These are phyloP conservation scores for Euspilapteryx auroguttella DNA, from an alignment of 2,888 invertebrate genomes.

Conservation along the genomic window DNA sequence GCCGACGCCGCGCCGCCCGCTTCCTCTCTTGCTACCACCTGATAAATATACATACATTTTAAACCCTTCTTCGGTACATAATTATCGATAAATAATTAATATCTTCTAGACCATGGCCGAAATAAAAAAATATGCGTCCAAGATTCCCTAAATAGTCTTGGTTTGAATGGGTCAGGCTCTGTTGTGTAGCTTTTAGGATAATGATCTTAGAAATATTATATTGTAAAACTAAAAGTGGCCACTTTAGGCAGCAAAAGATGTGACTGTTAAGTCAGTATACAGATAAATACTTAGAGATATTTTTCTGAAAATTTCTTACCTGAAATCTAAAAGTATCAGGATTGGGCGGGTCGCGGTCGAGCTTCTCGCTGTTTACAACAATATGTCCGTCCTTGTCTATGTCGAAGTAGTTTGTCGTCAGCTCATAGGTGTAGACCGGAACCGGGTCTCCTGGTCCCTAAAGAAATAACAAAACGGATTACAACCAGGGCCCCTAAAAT, in stretches of 20 bases:
- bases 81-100: neutral
- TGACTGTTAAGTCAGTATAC: too few relatives aligned
- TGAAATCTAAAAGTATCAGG: conserved; percentile 85
- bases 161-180: too few relatives aligned
- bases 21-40: conserved; percentile 83
- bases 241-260: too few relatives aligned
- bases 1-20: conserved; percentile 79
- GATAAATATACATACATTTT: conserved; percentile 2
- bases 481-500: too few relatives aligned
- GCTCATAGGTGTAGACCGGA: conserved; percentile 78
- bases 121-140: too few relatives aligned
- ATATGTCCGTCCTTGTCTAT: conserved; percentile 74
- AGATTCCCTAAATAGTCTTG: too few relatives aligned
- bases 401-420: conserved; percentile 82
- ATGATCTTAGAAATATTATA: too few relatives aligned
- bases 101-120: too few relatives aligned
- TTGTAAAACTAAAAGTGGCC: too few relatives aligned
- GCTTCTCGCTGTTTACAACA: conserved; percentile 78
- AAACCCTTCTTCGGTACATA: neutral
- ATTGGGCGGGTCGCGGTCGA: conserved; percentile 87
- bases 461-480: conserved; percentile 12
- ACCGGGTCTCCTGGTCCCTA: conserved; percentile 79
- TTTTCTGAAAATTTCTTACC: conserved; percentile 35
- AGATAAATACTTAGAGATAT: too few relatives aligned
- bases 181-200: too few relatives aligned